Conservation (phyloP, 2,113 vertebrate species). For the Myodes glareolus region DNA sequence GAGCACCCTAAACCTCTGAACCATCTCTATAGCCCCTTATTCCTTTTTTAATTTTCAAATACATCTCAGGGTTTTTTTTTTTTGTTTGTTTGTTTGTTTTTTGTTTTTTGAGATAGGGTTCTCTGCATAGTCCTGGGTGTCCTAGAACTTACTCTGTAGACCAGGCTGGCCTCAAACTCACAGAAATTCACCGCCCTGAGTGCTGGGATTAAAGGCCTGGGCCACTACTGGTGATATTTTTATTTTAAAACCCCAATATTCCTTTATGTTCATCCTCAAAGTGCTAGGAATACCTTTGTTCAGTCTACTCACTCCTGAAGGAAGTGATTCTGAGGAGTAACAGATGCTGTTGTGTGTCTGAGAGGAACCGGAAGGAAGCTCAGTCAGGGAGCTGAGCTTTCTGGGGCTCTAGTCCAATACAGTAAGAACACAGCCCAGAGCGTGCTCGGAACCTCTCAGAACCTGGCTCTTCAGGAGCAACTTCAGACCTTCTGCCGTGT, state of each 20-base stretch:
- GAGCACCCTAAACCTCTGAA: background rate
- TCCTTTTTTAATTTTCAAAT: background rate
- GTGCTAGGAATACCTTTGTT: background rate
- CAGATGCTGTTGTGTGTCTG: background rate
- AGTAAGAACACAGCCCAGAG: background rate
- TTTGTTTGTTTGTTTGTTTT: background rate
- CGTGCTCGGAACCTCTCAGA: background rate
- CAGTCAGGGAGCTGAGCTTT: background rate
- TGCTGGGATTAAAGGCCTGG: background rate
- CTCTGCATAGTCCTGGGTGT: background rate
- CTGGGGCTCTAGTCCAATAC: background rate
- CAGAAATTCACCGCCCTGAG: background rate
- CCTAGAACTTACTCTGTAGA: background rate
- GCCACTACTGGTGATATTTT: background rate
- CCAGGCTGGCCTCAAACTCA: background rate
- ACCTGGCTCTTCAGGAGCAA: background rate
- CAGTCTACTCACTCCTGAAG: background rate
- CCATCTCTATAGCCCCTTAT: background rate
- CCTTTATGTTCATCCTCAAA: background rate
- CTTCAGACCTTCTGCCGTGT: background rate
- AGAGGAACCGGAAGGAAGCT: background rate
- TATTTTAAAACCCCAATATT: conserved; percentile 21
- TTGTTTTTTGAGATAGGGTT: background rate
- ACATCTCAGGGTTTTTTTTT: background rate
- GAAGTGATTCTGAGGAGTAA: background rate